Evolutionary conservation across 1,140 invertebrate genomes (phyloP).

Genomic region (Pseudomyrmex sp.): DNA sequence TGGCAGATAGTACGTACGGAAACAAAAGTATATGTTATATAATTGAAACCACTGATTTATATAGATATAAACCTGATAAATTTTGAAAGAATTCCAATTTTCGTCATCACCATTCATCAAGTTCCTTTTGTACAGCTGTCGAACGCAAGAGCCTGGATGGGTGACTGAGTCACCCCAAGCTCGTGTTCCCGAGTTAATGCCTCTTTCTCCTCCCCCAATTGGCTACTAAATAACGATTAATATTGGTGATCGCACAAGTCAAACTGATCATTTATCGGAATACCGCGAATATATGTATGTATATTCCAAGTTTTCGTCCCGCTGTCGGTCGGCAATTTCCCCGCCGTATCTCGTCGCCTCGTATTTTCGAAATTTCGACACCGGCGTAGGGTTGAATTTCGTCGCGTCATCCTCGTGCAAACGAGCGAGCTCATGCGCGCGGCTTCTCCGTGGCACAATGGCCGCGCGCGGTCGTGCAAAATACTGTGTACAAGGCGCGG

Average conservation of each 20-base stretch:
- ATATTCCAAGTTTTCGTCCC: background rate
- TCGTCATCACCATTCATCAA: constrained; percentile 38
- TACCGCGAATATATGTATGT: background rate
- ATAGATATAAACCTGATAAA: background rate
- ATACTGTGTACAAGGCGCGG: constrained; percentile 71
- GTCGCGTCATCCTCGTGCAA: constrained; percentile 37
- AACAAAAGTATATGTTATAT: background rate
- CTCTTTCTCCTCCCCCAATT: background rate
- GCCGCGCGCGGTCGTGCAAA: constrained; percentile 63
- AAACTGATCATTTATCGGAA: background rate
- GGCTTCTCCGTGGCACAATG: constrained; percentile 53
- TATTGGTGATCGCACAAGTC: constrained; percentile 7
- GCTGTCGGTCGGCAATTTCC: background rate
- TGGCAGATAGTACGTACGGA: background rate
- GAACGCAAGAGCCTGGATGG: constrained; percentile 43
- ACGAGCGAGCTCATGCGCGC: constrained; percentile 42
- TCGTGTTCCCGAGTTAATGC: constrained; percentile 20
- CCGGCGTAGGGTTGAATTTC: background rate
- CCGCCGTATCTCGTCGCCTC: background rate
- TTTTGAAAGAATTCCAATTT: constrained; percentile 3
- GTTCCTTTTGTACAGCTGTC: constrained; percentile 45
- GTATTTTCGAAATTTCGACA: constrained; percentile 37
- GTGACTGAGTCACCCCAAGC: constrained; percentile 31
- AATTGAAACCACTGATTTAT: constrained; percentile 22
- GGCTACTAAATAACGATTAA: constrained; percentile 20